phyloP scores from a whole-genome alignment of 2,888 invertebrate genomes.

The Trissoscelio sp. region DNA sequence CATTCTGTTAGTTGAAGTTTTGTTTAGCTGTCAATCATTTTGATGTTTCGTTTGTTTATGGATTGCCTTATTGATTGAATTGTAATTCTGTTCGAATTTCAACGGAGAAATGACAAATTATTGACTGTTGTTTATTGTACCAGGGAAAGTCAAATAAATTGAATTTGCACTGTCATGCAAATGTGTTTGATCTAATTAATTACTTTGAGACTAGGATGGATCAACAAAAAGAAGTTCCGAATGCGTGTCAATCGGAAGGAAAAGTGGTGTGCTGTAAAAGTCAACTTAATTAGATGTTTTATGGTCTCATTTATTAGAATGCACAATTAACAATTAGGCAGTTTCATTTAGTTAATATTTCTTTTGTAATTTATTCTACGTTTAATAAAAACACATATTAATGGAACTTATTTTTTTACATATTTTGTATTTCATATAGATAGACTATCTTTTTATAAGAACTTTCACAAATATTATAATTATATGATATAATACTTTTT shows the following conservation, averaged over 20 bases:
- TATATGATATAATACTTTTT: too few species aligned
- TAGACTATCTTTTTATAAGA: too few species aligned
- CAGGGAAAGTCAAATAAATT: neutral
- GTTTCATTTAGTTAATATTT: too few species aligned
- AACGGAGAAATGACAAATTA: neutral
- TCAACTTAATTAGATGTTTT: too few species aligned
- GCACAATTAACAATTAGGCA: too few species aligned
- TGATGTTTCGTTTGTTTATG: conserved; percentile 6
- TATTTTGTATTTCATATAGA: too few species aligned
- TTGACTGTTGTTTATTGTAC: neutral
- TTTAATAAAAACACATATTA: too few species aligned
- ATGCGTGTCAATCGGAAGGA: neutral
- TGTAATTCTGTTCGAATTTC: neutral
- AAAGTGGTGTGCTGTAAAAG: neutral
- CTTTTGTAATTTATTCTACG: too few species aligned
- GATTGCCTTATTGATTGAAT: neutral
- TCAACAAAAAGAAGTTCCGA: neutral
- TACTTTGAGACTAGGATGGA: neutral
- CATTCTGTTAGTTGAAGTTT: neutral
- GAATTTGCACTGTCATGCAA: conserved; percentile 14
- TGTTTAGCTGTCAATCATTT: too few species aligned
- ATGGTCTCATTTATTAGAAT: too few species aligned
- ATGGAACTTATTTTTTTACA: too few species aligned
- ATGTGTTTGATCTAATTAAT: conserved; percentile 21
- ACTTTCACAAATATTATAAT: too few species aligned